Base-by-base conservation (phyloP, 2,888 invertebrate genomes). In the Coremacera marginata region DNA sequence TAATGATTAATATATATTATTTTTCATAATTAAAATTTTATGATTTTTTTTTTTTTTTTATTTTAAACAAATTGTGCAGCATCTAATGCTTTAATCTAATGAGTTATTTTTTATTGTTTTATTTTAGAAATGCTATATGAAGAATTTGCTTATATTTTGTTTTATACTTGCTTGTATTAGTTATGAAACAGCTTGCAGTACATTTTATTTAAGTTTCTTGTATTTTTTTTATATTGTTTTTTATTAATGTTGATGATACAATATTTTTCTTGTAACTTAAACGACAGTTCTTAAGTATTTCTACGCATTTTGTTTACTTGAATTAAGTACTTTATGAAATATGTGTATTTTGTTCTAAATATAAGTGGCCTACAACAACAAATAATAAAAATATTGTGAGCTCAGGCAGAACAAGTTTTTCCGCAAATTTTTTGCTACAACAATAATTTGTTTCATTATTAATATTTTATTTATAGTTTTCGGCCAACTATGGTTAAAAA, bases 21-120 rank as follows among this genome's bases (percentile, higher is more conserved):
- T 9, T 49, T 27, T 49, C 49, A 51, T 68, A 49, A 49, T 44
- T 67, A 22, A 49, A 44, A 49, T 62, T 25, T 9, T 67, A 9
- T 16, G 5, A 57, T 16, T 31, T 34, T 70, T n/a, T 70, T n/a
- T n/a, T n/a, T 16, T 31, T 34, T 70, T 44, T 65, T 9, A 34
- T 34, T 34, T 57, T 55, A 11, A 71, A 37, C 37, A 57, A 71
- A 37, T 57, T 57, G 71, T 57, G 34, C 71, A 55, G 70, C 67
- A 49, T 49, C 22, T 19, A 67, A 49, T 67, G 25, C 57, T 31
- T 19, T 25, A 71, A 60, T 57, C 57, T 71, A 71, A 49, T 71
- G 60, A 27, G 34, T 19, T 70, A 9, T 67, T 51, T 25, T 51
- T 44, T 70, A 25, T 70, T 52, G 27, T 52, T 70, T 57, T 57